Evolutionary conservation across 2,888 invertebrate genomes (phyloP).

Genomic region (Drosophila aldrichi): DNA sequence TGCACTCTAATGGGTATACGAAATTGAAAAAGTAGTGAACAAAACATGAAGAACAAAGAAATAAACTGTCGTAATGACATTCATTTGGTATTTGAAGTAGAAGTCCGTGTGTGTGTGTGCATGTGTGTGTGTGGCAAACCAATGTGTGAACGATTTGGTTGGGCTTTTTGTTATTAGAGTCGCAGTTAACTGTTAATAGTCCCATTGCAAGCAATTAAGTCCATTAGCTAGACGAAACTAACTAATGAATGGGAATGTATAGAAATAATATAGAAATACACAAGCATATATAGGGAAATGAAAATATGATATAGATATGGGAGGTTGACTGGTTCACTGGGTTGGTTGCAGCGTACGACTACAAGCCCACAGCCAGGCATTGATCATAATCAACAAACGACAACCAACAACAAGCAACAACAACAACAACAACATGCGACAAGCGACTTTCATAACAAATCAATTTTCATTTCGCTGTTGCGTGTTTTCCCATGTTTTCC

Average conservation of each 20-base stretch:
- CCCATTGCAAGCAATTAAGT: conserved; percentile 73
- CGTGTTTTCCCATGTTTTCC: conserved; percentile 45
- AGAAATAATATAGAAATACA: background rate
- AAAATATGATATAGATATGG: conserved; percentile 11
- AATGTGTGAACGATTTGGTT: conserved; percentile 61
- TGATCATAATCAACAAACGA: conserved; percentile 57
- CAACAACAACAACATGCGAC: conserved; percentile 13
- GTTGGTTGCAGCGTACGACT: background rate
- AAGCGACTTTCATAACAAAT: conserved; percentile 62
- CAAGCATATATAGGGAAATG: conserved; percentile 1
- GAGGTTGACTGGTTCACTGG: background rate
- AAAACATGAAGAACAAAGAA: conserved; percentile 12
- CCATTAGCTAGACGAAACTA: conserved; percentile 53
- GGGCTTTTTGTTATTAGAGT: conserved; percentile 36
- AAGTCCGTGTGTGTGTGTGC: conserved; percentile 26
- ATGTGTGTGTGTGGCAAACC: conserved; percentile 51
- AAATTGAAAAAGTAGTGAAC: conserved; percentile 6
- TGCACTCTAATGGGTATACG: background rate
- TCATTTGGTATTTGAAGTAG: conserved; percentile 56
- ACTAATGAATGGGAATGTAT: background rate
- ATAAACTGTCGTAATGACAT: conserved; percentile 47
- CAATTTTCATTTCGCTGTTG: conserved; percentile 62
- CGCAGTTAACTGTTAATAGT: conserved; percentile 66
- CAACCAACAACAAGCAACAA: conserved; percentile 11
- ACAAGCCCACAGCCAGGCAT: conserved; percentile 24